Evolutionary conservation across 2,888 invertebrate species (phyloP), one percentile per base, ranked within the genome.

Genomic region (Parnassius smintheus): DNA sequence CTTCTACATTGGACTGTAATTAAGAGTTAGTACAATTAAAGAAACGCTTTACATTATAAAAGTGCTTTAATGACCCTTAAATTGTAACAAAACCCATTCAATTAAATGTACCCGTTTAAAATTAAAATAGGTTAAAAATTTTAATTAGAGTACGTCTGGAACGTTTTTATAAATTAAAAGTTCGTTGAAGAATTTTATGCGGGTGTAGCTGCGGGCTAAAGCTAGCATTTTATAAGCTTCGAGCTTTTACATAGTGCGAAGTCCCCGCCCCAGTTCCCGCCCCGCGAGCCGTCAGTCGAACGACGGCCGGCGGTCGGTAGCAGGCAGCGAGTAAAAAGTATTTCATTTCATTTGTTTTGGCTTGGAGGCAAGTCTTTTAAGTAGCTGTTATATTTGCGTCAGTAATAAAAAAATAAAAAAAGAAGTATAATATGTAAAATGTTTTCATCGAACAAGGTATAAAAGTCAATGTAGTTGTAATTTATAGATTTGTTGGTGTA

Each of bases 211-310:
- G 52, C 35, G 9, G 59, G 59, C 59, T 45, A 52, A 25, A 9
- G 46, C 59, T 53, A 53, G 51, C 51, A 25, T 59, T 25, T 59
- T 51, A 52, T 25, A 45, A 59, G 51, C 59, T 52, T 52, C 46
- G 11, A 52, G 59, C 45, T 46, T 22, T 58, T 52, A 51, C 58
- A 18, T 52, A 41, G 51, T 51, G 51, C 45, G 42, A 53, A 59
- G 59, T 46, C 52, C 22, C 59, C 59, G 59, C 59, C 59, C 59
- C 45, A 53, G 52, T 25, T 52, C 51, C 52, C 59, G 59, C 59
- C 59, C 41, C 53, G 42, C 44, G 45, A 44, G 25, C 9, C 59
- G 59, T 56, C 56, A 45, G 22, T n/a, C 25, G 18, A 10, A 12
- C 46, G n/a, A 44, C 10, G 25, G 45, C 59, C 10, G 25, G 45